Base-by-base conservation (phyloP, 2,113 vertebrate species). In the Corynorhinus townsendii region DNA sequence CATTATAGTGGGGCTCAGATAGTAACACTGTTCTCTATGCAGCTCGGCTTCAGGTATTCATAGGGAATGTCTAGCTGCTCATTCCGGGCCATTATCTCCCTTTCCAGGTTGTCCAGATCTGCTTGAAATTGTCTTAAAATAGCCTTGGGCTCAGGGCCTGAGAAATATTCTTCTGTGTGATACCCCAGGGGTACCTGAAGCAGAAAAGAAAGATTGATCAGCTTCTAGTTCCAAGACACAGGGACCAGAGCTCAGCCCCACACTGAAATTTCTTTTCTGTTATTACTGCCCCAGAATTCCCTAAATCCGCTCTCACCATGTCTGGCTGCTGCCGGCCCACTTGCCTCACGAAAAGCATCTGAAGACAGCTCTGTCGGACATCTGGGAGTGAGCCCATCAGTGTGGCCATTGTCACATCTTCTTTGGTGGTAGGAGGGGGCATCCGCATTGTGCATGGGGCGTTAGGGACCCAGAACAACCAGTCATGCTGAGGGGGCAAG, bases 351-450 rank as follows among this genome's bases (percentile, higher is more conserved):
- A 86, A 38, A 0, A 38, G 47, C 16, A 95, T 79, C 11, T 95
- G 73, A 47, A 82, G 7, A 71, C 43, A 69, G 15, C 89, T 76
- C 24, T 71, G 76, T 24, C 52, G 49, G 83, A 89, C 75, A 5
- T 88, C 66, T 0, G 95, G 95, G 14, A 97, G 62, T 8, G 97
- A 98, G 35, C 96, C 97, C 97, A 98, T 98, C 92, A 99, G 98
- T 81, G 97, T 95, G n/a, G 94, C 97, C 97, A 98, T 98, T 26
- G 98, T 98, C 43, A 98, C 92, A 1, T 96, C 92, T 64, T 98
- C 97, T 88, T 99, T 99, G 84, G 98, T 95, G 33, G 90, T 96
- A 0, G 99, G 98, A 5, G 98, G 98, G 3, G 98, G 98, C 6
- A 93, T 93, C 93, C 59, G 9, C 95, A 96, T 96, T 4, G 95